A percentile compares a stretch with the other conserved stretches of the same genome.
phyloP scores from a whole-genome alignment of 2,797 vertebrate species.

The Acomys russatus region DNA sequence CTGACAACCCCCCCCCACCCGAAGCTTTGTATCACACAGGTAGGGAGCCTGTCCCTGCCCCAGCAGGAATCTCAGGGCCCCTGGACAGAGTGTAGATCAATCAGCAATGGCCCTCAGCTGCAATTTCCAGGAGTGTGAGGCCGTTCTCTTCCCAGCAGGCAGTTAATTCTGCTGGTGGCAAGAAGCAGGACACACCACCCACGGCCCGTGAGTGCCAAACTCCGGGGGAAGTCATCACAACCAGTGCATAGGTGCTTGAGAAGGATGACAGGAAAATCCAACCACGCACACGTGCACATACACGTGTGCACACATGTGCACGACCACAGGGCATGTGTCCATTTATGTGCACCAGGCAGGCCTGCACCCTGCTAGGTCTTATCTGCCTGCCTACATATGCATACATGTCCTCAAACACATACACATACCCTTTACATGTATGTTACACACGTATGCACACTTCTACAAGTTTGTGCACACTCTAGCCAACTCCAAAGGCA shows the following conservation, averaged over 20 bases:
- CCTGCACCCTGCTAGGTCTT: not conserved
- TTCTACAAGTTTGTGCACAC: accelerated
- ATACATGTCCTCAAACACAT: no score
- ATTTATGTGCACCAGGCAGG: not conserved
- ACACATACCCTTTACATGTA: no score
- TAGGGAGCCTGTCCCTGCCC: not conserved
- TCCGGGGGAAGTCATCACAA: not conserved
- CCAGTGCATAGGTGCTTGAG: accelerated
- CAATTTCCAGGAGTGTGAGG: constrained; percentile 89
- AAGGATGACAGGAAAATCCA: not conserved
- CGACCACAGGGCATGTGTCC: no score
- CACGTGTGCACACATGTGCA: accelerated
- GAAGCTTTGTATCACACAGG: not conserved
- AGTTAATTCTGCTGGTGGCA: constrained; percentile 65
- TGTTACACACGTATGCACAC: not conserved
- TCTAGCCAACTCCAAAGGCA: no score
- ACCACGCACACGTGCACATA: not conserved
- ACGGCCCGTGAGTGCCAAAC: not conserved
- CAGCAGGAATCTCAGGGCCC: constrained; percentile 82
- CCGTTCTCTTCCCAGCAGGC: constrained; percentile 88
- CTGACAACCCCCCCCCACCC: not conserved
- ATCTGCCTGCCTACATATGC: not conserved
- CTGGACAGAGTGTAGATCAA: constrained; percentile 89
- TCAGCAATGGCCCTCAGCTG: constrained; percentile 84
- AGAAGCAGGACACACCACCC: not conserved